Evolutionary conservation across 2,797 vertebrate species (phyloP).

Genomic region (Poeciliopsis presidionis): DNA sequence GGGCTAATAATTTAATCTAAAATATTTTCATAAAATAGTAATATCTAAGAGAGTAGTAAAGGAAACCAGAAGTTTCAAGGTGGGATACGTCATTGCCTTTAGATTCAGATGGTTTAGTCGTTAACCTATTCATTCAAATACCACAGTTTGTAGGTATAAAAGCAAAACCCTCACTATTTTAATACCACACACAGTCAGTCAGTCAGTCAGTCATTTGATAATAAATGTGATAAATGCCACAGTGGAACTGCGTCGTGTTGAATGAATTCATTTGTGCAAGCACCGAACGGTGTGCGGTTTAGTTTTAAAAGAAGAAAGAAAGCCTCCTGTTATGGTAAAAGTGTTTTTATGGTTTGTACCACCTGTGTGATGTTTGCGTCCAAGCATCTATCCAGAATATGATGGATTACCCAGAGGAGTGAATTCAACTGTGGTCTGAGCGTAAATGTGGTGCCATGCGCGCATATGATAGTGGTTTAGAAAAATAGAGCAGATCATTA

Average conservation of each 20-base stretch:
- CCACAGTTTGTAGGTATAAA: conserved; percentile 10
- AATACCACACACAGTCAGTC: background rate
- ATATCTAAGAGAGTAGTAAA: conserved; percentile 18
- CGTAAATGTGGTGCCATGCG: conserved; percentile 27
- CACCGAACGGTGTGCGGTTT: background rate
- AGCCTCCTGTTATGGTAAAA: background rate
- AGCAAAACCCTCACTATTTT: background rate
- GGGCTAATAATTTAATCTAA: background rate
- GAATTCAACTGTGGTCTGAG: conserved; percentile 48
- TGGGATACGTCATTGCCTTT: conserved; percentile 45
- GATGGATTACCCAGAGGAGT: conserved; percentile 55
- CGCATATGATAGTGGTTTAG: conserved; percentile 65
- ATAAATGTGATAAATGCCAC: background rate
- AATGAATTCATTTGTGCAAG: background rate
- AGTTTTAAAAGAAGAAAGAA: background rate
- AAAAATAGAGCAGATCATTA: conserved; percentile 62
- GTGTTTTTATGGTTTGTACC: conserved; percentile 18
- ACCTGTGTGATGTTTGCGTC: conserved; percentile 44
- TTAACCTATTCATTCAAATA: conserved; percentile 13
- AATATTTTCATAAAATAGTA: background rate
- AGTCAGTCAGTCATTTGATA: background rate
- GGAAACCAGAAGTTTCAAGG: conserved; percentile 10
- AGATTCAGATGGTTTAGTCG: conserved; percentile 31
- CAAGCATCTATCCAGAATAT: conserved; percentile 48
- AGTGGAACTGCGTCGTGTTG: background rate